Percentiles rank a stretch among this genome's conserved stretches.
phyloP scores from a whole-genome alignment of 2,113 vertebrate species.

The Promerops cafer region DNA sequence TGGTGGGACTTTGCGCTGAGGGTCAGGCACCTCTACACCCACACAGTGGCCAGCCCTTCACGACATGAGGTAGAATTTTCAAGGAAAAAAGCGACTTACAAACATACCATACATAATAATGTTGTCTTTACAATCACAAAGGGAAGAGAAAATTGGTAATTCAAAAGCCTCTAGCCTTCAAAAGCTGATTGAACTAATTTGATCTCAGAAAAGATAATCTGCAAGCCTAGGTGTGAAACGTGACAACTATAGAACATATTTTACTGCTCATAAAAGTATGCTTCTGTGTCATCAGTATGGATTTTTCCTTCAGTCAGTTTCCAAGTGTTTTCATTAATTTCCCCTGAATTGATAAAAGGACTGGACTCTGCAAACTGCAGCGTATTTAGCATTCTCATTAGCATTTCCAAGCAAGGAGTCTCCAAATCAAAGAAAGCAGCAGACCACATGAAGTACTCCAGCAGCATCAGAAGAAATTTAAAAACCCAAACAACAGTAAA shows the following conservation, averaged over 20 bases:
- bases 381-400: not conserved
- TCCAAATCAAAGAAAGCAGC: not conserved
- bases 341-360: not conserved
- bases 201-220: not conserved
- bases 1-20: not conserved
- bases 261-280: not conserved
- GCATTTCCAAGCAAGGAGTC: not conserved
- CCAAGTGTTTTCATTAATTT: not conserved
- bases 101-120: not conserved
- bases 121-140: not conserved
- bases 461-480: not conserved
- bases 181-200: not conserved
- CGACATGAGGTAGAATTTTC: not conserved
- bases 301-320: not conserved
- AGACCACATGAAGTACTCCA: not conserved
- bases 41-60: accelerated
- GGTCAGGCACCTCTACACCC: not conserved
- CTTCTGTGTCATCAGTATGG: not conserved
- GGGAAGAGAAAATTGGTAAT: not conserved
- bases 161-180: not conserved
- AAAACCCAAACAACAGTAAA: not conserved
- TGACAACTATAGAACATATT: not conserved
- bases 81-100: not conserved
- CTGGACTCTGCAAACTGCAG: not conserved
- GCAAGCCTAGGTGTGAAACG: not conserved